Evolutionary conservation across 2,113 vertebrate species (phyloP), one percentile per base, ranked within the genome.

Genomic region (Sorex araneus): DNA sequence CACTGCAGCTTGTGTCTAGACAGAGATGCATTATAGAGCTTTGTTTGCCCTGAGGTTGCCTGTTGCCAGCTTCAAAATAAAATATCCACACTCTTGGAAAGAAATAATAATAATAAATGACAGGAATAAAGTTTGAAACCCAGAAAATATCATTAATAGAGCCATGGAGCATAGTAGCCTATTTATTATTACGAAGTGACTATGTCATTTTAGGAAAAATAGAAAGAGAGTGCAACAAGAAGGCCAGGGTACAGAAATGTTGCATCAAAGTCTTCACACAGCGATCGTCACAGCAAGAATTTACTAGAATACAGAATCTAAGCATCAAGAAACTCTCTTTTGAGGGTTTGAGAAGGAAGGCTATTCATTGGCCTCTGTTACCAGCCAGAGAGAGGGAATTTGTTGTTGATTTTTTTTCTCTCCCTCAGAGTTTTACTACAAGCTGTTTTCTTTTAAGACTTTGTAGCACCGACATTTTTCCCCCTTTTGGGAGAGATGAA

Each of bases 171-270:
- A 84, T 87, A 94, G 94, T 75, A 83, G 75, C 69, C 88, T 86
- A 92, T 89, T 75, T 87, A 88, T 97, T 95, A 96, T 95, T 96
- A 89, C 96, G 84, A 69, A 95, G 87, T 74, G 60, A 84, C 57
- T 50, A 30, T 77, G 90, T 85, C 73, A 88, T 94, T 92, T 82
- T 78, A 40, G 91, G 70, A 77, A 87, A 86, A 89, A 83, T 45
- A 89, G 34, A 91, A 40, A 89, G 77, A 83, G 43, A 82, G 79
- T 82, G 19, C 36, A 90, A 54, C 67, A 82, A 79, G 90, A 27
- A 92, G 81, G 87, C 76, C 27, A 28, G 93, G 79, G 77, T 73
- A 54, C n/a, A 77, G 79, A 79, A 25, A 75, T 94, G 67, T 79
- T 81, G 87, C 91, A 77, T 94, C 87, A 75, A 95, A 94, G 74